phyloP scores from a whole-genome alignment of 2,888 invertebrate genomes.

The Dynastes hyllus region DNA sequence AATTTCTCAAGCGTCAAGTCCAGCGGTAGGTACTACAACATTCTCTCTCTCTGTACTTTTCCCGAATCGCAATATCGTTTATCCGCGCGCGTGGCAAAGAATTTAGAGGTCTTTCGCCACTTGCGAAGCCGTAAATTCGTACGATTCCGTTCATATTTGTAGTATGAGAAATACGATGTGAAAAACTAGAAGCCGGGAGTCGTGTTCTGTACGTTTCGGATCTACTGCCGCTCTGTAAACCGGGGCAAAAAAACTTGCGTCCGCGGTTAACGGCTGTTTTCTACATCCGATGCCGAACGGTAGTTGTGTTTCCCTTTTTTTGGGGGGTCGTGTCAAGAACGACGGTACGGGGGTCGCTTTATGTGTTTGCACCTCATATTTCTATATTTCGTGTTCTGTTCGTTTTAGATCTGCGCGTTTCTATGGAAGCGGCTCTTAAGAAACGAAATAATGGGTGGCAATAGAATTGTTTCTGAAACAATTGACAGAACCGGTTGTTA shows the following conservation, averaged over 20 bases:
- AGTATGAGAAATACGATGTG: background rate
- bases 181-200: constrained; percentile 11
- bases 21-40: constrained; percentile 63
- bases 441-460: too few species aligned
- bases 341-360: constrained; percentile 5
- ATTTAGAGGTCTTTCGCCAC: constrained; percentile 1
- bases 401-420: too few species aligned
- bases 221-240: constrained; percentile 11
- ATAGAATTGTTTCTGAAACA: too few species aligned
- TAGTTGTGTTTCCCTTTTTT: background rate
- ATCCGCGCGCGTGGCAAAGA: background rate
- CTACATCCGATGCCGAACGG: background rate
- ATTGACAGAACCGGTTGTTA: too few species aligned
- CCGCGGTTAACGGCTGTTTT: constrained; percentile 36
- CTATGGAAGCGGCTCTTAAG: too few species aligned
- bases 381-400: background rate
- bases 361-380: constrained; percentile 18
- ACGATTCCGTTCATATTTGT: constrained; percentile 44
- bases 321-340: background rate
- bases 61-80: constrained; percentile 25
- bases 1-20: constrained; percentile 67
- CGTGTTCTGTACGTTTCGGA: background rate
- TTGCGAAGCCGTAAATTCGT: constrained; percentile 37
- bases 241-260: constrained; percentile 15
- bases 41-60: constrained; percentile 56